A percentile compares a stretch with the other conserved stretches of the same genome.
These are phyloP conservation scores for Endotricha flammealis DNA, from an alignment of 2,888 invertebrate species.

Conservation along the genomic window DNA sequence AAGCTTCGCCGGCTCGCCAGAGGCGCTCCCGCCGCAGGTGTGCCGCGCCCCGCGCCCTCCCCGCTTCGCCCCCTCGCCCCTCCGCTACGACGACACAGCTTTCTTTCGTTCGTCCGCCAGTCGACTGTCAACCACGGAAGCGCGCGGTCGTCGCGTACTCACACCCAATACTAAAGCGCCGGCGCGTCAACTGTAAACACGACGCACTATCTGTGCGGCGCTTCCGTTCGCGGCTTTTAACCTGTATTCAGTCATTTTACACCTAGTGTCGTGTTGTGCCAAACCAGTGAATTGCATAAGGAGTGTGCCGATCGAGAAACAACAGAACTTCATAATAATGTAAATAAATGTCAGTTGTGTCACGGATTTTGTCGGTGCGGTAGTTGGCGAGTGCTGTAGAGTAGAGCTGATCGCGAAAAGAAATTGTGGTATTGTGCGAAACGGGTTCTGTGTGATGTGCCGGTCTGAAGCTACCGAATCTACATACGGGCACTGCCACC, in stretches of 20 bases:
- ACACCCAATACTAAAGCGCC: constrained; percentile 42
- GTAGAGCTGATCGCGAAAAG: constrained; percentile 56
- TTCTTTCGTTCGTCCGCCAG: constrained; percentile 41
- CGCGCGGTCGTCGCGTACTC: constrained; percentile 37
- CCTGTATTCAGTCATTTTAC: constrained; percentile 53
- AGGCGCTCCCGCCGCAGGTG: constrained; percentile 66
- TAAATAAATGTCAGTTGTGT: constrained; percentile 61
- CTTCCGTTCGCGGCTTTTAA: constrained; percentile 62
- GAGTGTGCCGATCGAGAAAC: constrained; percentile 50
- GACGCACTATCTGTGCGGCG: constrained; percentile 63
- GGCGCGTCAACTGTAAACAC: constrained; percentile 75
- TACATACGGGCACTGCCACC: constrained; percentile 37
- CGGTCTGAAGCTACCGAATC: constrained; percentile 54
- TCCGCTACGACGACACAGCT: constrained; percentile 29
- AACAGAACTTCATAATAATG: constrained; percentile 59
- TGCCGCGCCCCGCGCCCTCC: constrained; percentile 44
- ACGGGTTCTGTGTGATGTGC: constrained; percentile 50
- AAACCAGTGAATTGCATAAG: constrained; percentile 54
- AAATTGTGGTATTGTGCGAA: constrained; percentile 63
- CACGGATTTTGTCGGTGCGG: constrained; percentile 58
- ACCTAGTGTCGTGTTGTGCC: constrained; percentile 68
- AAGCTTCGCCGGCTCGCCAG: constrained; percentile 65
- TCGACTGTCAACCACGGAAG: constrained; percentile 66
- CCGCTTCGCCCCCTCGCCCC: constrained; percentile 31
- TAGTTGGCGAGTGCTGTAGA: constrained; percentile 52